Conservation (phyloP, 2,888 invertebrate genomes). For the Pteria penguin region DNA sequence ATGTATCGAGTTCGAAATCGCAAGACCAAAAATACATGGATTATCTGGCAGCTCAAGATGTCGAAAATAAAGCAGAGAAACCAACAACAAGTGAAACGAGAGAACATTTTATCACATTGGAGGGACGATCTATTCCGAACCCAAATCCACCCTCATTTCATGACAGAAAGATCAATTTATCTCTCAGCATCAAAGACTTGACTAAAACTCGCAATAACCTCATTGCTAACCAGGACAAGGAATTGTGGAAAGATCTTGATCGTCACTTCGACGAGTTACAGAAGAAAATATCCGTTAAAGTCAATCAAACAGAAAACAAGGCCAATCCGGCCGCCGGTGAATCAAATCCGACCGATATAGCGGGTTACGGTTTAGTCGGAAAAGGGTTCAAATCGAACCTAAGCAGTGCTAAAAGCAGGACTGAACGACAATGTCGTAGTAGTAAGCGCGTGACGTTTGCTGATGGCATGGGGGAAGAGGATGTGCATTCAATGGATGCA, state of each 20-base stretch:
- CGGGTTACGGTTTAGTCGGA: constrained; percentile 33
- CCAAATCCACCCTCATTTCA: constrained; percentile 3
- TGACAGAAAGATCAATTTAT: constrained; percentile 2
- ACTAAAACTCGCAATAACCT: background rate
- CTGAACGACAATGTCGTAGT: background rate
- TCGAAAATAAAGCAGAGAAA: background rate
- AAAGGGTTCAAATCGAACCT: constrained; percentile 40
- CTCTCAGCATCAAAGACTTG: constrained; percentile 10
- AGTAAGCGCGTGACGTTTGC: constrained; percentile 41
- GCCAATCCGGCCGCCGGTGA: background rate
- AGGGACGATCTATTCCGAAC: constrained; percentile 30
- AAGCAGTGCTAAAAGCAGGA: constrained; percentile 21
- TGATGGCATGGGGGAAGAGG: constrained; percentile 9
- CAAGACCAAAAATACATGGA: background rate
- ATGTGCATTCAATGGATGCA: background rate
- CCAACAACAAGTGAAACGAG: background rate
- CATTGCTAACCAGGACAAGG: constrained; percentile 8
- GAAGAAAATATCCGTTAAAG: constrained; percentile 24
- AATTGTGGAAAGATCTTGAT: constrained; percentile 27
- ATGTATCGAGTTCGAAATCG: background rate
- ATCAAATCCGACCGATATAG: constrained; percentile 16
- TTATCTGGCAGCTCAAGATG: background rate
- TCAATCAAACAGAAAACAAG: constrained; percentile 16
- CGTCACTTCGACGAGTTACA: constrained; percentile 37
- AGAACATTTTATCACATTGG: constrained; percentile 21